Evolutionary conservation across 92 coral and sea anemone genomes (phyloP), one percentile per base, ranked within the genome.

Genomic region (Galaxea fascicularis): DNA sequence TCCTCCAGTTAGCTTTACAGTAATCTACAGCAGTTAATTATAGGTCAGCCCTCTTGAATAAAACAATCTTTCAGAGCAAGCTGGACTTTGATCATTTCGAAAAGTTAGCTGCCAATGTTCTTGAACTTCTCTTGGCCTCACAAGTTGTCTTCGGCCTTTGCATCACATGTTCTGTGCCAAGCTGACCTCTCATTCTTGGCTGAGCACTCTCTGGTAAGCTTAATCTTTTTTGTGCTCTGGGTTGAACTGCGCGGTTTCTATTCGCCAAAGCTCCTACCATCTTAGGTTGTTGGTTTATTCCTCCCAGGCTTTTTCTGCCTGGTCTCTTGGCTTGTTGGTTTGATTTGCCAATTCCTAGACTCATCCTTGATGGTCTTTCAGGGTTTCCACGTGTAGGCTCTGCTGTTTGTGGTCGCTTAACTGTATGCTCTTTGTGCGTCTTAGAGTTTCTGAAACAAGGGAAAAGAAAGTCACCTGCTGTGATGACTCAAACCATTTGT

Each of bases 31-130:
- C n/a, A 60, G 12, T 60, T 20, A 59, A 59, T 20, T 60, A 7
- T 22, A 58, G 1, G 10, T 21, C 29, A 8, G 24, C 25, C 20
- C 25, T 17, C 22, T 8, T 0, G 10, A 58, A 58, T 58, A 0
- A 58, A 15, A n/a, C 20, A n/a, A 8, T 22, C 9, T n/a, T 20
- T 60, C 29, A 49, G 57, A 8, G 18, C 31, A 31, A 11, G 0
- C 10, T 18, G 22, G 39, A 44, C 41, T 53, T n/a, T 7, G 13
- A 45, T 63, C 73, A 65, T 52, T 91, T 83, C 1, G 74, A 71
- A 79, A 91, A 91, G 64, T 78, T 88, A n/a, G 94, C 91, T 4
- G 94, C 94, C 91, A 91, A 73, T 4, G 91, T 80, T 59, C 91
- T 67, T 15, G 94, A 69, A 47, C 72, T 53, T 47, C 83, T 87